Evolutionary conservation across 2,113 vertebrate genomes (phyloP).

Genomic region (Hippocampus barbouri): DNA sequence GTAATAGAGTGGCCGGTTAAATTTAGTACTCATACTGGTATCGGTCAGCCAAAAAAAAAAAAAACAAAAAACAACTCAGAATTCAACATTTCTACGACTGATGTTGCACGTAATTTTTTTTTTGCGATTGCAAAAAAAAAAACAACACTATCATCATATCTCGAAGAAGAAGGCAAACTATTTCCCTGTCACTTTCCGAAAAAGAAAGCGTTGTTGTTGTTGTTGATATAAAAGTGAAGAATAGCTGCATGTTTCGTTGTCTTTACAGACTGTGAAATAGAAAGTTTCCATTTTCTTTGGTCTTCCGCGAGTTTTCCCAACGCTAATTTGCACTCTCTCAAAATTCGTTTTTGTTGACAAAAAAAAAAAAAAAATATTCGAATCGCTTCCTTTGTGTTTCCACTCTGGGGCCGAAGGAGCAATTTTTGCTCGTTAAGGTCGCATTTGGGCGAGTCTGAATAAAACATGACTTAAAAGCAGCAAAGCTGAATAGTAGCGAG

Average conservation of each 20-base stretch:
- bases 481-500: conserved; percentile 61
- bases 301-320: no score
- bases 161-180: not conserved
- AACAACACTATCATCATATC: not conserved
- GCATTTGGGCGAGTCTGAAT: conserved; percentile 43
- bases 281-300: no score
- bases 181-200: not conserved
- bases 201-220: not conserved
- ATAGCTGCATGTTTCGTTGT: not conserved
- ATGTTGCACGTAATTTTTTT: no score
- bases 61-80: no score
- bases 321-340: no score
- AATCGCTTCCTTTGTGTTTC: conserved; percentile 14
- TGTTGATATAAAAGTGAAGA: not conserved
- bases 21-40: no score
- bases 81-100: no score
- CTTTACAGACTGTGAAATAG: no score
- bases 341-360: not conserved
- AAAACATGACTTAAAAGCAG: conserved; percentile 59
- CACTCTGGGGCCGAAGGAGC: not conserved
- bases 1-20: no score
- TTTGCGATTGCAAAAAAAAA: no score
- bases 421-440: not conserved
- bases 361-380: not conserved
- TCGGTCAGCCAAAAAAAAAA: no score